Percentiles rank a stretch among this genome's conserved stretches.
These are phyloP conservation scores for Galeopterus variegatus DNA, from an alignment of 2,113 vertebrate genomes.

Conservation along the genomic window DNA sequence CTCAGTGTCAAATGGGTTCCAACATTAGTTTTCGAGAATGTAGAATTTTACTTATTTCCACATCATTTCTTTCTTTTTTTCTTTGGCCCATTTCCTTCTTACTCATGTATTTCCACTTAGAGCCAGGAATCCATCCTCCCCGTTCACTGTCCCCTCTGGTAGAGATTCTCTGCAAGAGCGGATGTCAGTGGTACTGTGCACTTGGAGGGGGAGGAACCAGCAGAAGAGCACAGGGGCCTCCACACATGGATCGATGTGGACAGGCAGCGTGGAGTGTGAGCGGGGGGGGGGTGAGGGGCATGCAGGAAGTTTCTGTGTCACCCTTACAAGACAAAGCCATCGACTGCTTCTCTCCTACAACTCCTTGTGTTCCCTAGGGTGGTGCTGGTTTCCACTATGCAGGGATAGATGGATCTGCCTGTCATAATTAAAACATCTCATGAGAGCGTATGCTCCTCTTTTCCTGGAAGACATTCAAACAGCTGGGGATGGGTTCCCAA, in stretches of 20 bases:
- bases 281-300: rapidly evolving
- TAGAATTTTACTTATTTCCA: not conserved
- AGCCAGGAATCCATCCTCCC: not conserved
- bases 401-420: not conserved
- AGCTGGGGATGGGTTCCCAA: not conserved
- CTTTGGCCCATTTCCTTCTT: not conserved
- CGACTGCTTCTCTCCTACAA: not conserved
- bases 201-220: not conserved
- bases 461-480: not conserved
- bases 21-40: not conserved
- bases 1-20: not conserved
- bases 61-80: not conserved
- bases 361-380: not conserved
- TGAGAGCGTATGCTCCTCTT: not conserved
- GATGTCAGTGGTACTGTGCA: rapidly evolving
- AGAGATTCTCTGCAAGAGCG: not conserved
- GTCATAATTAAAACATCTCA: slow-evolving; percentile 49
- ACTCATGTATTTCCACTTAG: not conserved
- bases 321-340: not conserved
- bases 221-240: rapidly evolving
- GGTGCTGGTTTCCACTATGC: not conserved
- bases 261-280: not conserved
- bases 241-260: not conserved
- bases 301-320: not conserved
- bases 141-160: not conserved